Percentiles rank a stretch among this genome's conserved stretches.
Evolutionary conservation across 2,797 vertebrate genomes (phyloP).

Genomic region (Synanceia verrucosa): DNA sequence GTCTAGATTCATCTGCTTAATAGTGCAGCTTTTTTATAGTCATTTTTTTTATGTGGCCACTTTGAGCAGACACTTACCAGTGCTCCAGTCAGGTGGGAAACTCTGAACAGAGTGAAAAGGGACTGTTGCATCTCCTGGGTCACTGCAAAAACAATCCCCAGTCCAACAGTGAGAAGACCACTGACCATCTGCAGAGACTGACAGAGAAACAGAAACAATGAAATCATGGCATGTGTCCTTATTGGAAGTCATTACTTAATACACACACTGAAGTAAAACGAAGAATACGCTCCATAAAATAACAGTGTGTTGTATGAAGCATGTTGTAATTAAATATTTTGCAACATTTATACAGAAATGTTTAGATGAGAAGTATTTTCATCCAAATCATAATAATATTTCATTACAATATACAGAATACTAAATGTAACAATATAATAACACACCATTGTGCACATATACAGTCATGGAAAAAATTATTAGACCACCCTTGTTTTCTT

Average conservation of each 20-base stretch:
- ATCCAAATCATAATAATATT: neutral
- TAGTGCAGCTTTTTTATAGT: neutral
- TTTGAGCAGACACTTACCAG: slow-evolving; percentile 62
- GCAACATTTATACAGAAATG: neutral
- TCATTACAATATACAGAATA: no score
- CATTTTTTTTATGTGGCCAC: neutral
- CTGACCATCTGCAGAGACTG: slow-evolving; percentile 78
- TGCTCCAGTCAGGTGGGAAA: slow-evolving; percentile 75
- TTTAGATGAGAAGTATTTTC: neutral
- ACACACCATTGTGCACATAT: neutral
- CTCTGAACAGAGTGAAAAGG: slow-evolving; percentile 71
- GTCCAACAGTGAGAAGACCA: slow-evolving; percentile 75
- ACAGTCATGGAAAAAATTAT: no score
- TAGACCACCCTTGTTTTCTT: no score
- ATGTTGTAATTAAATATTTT: neutral
- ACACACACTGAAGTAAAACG: neutral
- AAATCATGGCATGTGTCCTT: neutral
- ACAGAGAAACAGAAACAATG: neutral
- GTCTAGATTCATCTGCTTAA: neutral
- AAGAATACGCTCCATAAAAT: neutral
- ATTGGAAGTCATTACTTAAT: neutral
- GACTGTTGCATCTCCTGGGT: neutral
- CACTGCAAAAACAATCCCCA: slow-evolving; percentile 72
- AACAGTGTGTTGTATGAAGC: neutral
- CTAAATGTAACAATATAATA: neutral